A percentile compares a stretch with the other conserved stretches of the same genome.
These are phyloP conservation scores for Cyclura pinguis DNA, from an alignment of 2,797 vertebrate species.

Conservation along the genomic window DNA sequence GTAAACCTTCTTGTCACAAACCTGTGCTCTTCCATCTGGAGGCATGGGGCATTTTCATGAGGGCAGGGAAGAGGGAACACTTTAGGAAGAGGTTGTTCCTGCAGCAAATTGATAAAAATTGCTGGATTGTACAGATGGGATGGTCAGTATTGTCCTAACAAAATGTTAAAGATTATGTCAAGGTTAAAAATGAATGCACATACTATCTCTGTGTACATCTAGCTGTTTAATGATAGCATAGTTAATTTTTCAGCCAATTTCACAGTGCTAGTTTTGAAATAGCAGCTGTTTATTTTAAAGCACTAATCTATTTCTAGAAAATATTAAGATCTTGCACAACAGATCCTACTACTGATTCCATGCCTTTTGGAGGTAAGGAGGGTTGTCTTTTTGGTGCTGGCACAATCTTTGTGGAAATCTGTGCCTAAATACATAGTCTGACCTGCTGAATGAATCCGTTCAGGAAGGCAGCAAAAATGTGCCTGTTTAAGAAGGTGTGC, in stretches of 20 bases:
- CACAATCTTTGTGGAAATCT: background rate
- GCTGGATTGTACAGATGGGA: conserved; percentile 74
- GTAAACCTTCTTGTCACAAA: conserved; percentile 76
- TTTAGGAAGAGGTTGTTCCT: conserved; percentile 76
- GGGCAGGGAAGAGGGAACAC: conserved; percentile 60
- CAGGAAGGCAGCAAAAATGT: background rate
- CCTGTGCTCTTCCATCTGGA: conserved; percentile 77
- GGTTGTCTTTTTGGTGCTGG: background rate
- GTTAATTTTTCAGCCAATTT: background rate
- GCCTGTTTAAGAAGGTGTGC: background rate
- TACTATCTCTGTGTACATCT: conserved; percentile 53
- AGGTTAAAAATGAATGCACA: conserved; percentile 68
- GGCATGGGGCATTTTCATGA: conserved; percentile 65
- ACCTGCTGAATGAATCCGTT: background rate
- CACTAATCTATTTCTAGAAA: background rate
- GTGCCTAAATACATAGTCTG: background rate
- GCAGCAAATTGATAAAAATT: conserved; percentile 61
- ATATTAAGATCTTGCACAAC: background rate
- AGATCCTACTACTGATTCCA: background rate
- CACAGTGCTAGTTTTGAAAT: background rate
- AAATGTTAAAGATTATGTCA: conserved; percentile 65
- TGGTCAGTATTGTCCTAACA: conserved; percentile 70
- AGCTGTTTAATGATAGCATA: background rate
- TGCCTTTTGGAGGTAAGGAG: background rate
- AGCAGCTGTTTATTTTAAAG: background rate